A percentile compares a stretch with the other conserved stretches of the same genome.
phyloP scores from a whole-genome alignment of 2,888 invertebrate species.

The Cetonia aurata region DNA sequence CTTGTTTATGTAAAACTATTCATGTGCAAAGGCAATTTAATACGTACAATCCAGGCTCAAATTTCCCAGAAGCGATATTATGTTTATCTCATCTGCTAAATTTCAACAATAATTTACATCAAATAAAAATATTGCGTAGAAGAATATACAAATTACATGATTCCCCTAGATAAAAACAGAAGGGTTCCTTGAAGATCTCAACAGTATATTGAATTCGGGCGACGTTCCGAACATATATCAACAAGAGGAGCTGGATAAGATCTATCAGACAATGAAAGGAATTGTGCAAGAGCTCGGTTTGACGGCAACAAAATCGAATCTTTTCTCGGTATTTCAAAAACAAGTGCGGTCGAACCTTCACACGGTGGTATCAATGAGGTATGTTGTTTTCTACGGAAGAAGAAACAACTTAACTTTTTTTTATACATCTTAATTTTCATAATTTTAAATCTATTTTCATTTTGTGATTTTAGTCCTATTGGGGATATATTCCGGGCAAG shows the following conservation, averaged over 20 bases:
- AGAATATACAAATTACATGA: too few relatives aligned
- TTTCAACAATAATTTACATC: too few relatives aligned
- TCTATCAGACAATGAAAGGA: constrained; percentile 80
- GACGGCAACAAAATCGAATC: constrained; percentile 84
- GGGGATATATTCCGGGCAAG: constrained; percentile 85
- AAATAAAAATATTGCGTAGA: too few relatives aligned
- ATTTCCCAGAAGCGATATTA: too few relatives aligned
- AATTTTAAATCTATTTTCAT: not conserved
- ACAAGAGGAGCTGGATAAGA: constrained; percentile 83
- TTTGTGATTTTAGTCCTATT: constrained; percentile 75
- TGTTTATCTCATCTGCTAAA: too few relatives aligned
- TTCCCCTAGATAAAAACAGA: constrained; percentile 84
- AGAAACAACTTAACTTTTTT: not conserved
- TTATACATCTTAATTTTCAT: not conserved
- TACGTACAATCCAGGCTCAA: too few relatives aligned
- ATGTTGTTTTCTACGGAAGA: not conserved
- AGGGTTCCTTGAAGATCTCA: constrained; percentile 88
- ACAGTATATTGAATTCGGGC: constrained; percentile 88
- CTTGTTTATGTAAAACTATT: too few relatives aligned
- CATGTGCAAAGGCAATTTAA: too few relatives aligned
- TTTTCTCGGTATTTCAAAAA: constrained; percentile 86
- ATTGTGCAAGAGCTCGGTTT: constrained; percentile 81
- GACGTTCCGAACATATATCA: constrained; percentile 92
- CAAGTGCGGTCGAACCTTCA: constrained; percentile 86
- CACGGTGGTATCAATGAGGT: constrained; percentile 81